Conservation (phyloP, 2,797 vertebrate genomes). For the Distichodus sexfasciatus region DNA sequence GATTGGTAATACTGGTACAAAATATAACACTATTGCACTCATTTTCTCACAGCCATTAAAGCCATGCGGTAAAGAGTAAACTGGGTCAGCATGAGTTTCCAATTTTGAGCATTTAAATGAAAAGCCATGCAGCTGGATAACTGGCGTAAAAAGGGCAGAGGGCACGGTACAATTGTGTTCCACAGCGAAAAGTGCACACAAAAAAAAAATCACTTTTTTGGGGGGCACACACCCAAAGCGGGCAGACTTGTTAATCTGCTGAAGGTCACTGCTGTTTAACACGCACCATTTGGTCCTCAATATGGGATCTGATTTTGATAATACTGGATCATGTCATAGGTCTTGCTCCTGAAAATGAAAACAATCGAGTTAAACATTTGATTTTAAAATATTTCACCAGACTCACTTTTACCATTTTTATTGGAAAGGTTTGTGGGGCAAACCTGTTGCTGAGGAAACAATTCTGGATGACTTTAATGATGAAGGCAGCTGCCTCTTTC, state of each 20-base stretch:
- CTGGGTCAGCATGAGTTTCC: not conserved
- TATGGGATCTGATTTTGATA: conserved; percentile 98
- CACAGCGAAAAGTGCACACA: not conserved
- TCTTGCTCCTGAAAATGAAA: conserved; percentile 84
- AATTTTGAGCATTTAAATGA: not conserved
- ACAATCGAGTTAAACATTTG: too few species aligned
- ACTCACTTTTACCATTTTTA: too few species aligned
- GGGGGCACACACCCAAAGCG: not conserved
- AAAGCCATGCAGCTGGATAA: conserved; percentile 17
- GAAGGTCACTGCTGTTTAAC: not conserved
- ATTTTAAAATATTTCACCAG: too few species aligned
- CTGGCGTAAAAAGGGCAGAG: conserved; percentile 4
- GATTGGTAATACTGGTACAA: not conserved
- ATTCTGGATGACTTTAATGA: conserved; percentile 95
- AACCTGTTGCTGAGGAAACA: conserved; percentile 98
- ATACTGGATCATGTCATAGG: conserved; percentile 98
- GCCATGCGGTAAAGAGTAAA: conserved; percentile 6
- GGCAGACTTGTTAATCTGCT: not conserved
- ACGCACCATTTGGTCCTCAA: conserved; percentile 60
- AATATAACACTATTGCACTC: not conserved
- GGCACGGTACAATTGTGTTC: not conserved
- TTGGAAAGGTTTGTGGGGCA: not conserved
- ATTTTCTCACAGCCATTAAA: not conserved
- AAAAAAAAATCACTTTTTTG: not conserved
- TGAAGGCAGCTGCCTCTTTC: conserved; percentile 91